Evolutionary conservation across 2,888 invertebrate genomes (phyloP).

Genomic region (Apomyelois bistriatella): DNA sequence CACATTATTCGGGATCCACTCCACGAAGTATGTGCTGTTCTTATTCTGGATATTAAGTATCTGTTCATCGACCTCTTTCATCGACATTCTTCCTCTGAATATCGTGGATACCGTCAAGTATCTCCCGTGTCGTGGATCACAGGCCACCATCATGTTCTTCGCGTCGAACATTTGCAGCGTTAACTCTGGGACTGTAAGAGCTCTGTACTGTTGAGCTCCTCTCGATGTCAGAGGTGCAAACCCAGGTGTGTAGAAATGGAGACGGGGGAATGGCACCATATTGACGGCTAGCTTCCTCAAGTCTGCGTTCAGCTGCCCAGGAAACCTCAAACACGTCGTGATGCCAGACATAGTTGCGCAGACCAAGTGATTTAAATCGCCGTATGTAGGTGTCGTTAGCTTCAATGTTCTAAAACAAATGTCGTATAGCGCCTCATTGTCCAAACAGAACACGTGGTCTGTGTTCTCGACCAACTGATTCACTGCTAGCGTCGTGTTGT

Average conservation of each 20-base stretch:
- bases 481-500: conserved; percentile 91
- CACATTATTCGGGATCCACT: conserved; percentile 89
- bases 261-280: conserved; percentile 83
- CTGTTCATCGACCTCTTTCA: conserved; percentile 94
- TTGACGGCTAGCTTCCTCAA: conserved; percentile 68
- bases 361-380: conserved; percentile 90
- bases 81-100: conserved; percentile 94
- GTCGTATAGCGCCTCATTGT: conserved; percentile 85
- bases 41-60: conserved; percentile 88
- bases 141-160: conserved; percentile 93
- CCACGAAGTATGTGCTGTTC: conserved; percentile 88
- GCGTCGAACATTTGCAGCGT: conserved; percentile 83
- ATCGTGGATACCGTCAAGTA: conserved; percentile 94
- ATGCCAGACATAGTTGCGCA: conserved; percentile 93
- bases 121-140: conserved; percentile 93
- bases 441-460: conserved; percentile 84
- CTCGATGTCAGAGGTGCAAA: conserved; percentile 87
- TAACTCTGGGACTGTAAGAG: conserved; percentile 94
- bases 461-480: conserved; percentile 91
- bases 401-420: conserved; percentile 90
- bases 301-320: conserved; percentile 72
- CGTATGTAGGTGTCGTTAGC: conserved; percentile 87
- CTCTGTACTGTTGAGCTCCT: conserved; percentile 92
- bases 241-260: conserved; percentile 80
- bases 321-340: conserved; percentile 87